A percentile compares a stretch with the other conserved stretches of the same genome.
These are phyloP conservation scores for Drosophila infuscata DNA, from an alignment of 2,888 invertebrate species.

Conservation along the genomic window DNA sequence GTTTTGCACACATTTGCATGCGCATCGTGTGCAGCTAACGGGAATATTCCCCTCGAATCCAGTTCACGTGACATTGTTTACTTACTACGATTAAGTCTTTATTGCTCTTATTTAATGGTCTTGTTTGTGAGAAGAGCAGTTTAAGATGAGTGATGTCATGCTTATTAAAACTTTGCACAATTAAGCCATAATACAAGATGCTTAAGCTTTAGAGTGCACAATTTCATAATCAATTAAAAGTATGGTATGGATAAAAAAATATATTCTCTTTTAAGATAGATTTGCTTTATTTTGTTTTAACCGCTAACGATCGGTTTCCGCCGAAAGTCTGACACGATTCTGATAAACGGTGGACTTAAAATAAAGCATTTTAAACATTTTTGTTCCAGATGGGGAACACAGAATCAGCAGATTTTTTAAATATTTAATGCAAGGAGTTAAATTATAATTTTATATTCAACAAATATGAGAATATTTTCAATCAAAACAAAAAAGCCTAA, in stretches of 20 bases:
- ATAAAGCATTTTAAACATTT: background rate
- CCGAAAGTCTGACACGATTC: background rate
- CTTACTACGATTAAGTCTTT: conserved; percentile 2
- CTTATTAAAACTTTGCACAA: background rate
- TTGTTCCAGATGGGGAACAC: background rate
- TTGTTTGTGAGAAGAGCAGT: conserved; percentile 38
- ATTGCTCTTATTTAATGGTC: conserved; percentile 33
- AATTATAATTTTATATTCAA: background rate
- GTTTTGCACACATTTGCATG: conserved; percentile 38
- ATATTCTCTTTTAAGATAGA: background rate
- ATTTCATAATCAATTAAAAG: background rate
- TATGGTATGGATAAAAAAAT: background rate
- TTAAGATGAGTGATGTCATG: conserved; percentile 23
- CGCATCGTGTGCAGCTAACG: conserved; percentile 36
- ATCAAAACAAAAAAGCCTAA: background rate
- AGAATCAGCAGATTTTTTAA: background rate
- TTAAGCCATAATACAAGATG: background rate
- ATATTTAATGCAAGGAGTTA: background rate
- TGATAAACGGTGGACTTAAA: background rate
- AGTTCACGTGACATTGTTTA: conserved; percentile 47
- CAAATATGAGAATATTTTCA: background rate
- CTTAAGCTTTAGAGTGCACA: background rate
- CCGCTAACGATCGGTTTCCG: background rate
- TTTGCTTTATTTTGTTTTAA: background rate
- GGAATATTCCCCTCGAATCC: conserved; percentile 40